Conservation (phyloP, 2,797 vertebrate species). For the Cossypha niveicapilla region DNA sequence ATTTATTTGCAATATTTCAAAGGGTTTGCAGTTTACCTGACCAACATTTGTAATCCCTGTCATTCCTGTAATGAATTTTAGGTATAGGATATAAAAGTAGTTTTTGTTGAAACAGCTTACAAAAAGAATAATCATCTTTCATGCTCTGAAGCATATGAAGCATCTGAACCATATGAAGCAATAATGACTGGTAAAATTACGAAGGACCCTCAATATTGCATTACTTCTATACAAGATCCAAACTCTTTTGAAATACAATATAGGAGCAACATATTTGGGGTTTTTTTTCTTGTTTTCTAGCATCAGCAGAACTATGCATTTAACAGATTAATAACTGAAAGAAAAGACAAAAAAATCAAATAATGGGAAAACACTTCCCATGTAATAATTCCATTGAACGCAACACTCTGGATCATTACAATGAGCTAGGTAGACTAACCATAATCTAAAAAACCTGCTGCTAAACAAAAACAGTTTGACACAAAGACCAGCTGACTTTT, state of each 20-base stretch:
- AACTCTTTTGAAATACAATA: neutral
- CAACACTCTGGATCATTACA: neutral
- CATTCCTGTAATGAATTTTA: neutral
- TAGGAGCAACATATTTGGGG: neutral
- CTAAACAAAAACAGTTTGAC: neutral
- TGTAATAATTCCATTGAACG: neutral
- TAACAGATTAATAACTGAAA: neutral
- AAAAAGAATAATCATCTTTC: neutral
- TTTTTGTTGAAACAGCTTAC: neutral
- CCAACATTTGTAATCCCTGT: neutral
- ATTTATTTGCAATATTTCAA: neutral
- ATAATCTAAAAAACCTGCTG: neutral
- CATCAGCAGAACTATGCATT: neutral
- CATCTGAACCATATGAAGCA: neutral
- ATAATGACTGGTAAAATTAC: neutral
- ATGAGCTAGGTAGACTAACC: neutral
- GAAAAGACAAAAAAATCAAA: neutral
- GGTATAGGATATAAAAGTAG: neutral
- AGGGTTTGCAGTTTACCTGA: rapidly evolving
- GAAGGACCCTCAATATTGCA: neutral
- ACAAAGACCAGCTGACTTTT: neutral
- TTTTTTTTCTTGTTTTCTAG: neutral
- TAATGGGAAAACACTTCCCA: neutral
- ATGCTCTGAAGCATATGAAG: neutral
- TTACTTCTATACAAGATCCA: neutral